Percentiles rank a stretch among this genome's conserved stretches.
Conservation (phyloP, 2,113 vertebrate species). For the Cyanoderma ruficeps region DNA sequence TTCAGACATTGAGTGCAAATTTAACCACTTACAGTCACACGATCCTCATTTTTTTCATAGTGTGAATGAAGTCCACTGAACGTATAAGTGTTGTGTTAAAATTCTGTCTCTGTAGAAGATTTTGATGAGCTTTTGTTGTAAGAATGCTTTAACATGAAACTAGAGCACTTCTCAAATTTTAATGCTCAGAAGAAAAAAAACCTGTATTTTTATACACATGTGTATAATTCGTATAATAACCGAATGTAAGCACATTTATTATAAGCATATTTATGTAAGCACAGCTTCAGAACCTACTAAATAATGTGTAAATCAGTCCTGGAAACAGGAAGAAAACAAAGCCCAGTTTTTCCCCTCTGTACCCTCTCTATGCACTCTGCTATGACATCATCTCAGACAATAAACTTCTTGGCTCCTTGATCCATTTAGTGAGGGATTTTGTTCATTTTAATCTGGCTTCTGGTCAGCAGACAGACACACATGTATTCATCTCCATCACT, state of each 20-base stretch:
- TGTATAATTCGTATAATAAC: background rate
- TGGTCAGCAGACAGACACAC: slow-evolving; percentile 20
- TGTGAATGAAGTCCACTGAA: background rate
- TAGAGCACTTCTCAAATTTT: background rate
- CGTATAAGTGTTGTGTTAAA: background rate
- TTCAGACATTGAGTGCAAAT: background rate
- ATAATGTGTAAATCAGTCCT: background rate
- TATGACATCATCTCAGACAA: slow-evolving; percentile 36
- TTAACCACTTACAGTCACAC: background rate
- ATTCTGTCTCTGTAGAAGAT: background rate
- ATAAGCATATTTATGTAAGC: background rate
- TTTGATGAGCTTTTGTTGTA: background rate
- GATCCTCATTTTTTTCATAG: background rate
- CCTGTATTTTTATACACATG: background rate
- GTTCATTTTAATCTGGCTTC: slow-evolving; percentile 37
- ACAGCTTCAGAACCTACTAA: background rate
- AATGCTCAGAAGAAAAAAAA: background rate
- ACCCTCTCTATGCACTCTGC: background rate
- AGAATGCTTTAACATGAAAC: background rate
- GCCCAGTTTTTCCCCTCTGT: background rate
- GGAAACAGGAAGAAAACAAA: background rate
- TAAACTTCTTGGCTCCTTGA: slow-evolving; percentile 39
- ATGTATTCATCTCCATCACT: background rate
- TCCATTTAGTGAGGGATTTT: slow-evolving; percentile 52
- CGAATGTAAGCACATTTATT: too few species aligned